These are phyloP conservation scores for Rhinoptilus africanus DNA, from an alignment of 2,113 vertebrate genomes.

Conservation along the genomic window DNA sequence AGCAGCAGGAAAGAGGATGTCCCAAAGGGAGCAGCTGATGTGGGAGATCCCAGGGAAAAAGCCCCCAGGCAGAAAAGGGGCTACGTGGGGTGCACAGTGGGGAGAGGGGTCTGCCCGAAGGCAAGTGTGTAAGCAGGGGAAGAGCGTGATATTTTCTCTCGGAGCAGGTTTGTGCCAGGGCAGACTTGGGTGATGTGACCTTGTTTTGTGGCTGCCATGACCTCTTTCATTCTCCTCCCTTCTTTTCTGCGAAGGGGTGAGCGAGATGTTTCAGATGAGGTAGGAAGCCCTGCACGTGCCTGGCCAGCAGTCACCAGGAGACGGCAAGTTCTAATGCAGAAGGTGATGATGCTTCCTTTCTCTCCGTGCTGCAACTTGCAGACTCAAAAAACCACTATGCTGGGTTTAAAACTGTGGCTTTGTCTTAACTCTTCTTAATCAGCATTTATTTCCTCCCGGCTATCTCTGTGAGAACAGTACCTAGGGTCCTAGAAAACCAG, in stretches of 20 bases:
- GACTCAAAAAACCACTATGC: background rate
- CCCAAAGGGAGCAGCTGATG: background rate
- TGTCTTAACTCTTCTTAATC: background rate
- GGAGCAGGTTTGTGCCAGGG: background rate
- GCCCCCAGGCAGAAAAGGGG: background rate
- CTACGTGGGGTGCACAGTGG: rapidly evolving
- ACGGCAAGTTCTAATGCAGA: background rate
- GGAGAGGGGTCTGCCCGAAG: background rate
- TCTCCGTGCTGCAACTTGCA: background rate
- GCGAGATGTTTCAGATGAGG: background rate
- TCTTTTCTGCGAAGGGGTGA: background rate
- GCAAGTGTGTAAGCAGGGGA: background rate
- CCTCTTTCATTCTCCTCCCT: background rate
- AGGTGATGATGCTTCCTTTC: background rate
- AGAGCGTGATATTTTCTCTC: background rate
- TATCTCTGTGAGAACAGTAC: background rate
- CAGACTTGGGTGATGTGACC: background rate
- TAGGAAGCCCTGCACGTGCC: background rate
- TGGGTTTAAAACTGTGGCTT: background rate
- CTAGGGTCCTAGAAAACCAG: background rate
- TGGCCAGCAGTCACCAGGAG: background rate
- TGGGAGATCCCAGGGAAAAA: background rate
- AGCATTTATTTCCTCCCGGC: background rate
- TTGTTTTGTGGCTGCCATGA: background rate
- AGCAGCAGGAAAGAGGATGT: background rate